phyloP scores from a whole-genome alignment of 2,113 vertebrate species.

The Malurus cyaneus region DNA sequence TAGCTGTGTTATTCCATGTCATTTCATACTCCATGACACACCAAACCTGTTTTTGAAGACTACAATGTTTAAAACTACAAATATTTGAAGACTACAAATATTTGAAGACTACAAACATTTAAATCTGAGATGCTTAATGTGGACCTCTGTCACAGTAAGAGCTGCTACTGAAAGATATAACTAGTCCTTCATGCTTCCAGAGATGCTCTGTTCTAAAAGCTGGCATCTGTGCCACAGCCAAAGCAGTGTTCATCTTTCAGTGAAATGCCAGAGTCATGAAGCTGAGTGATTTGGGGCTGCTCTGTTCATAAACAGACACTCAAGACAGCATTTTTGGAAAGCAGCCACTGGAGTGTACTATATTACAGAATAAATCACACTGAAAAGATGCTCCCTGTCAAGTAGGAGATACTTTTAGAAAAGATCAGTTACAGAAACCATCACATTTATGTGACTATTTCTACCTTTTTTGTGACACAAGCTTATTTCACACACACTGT shows the following conservation, averaged over 20 bases:
- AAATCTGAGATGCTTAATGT: neutral
- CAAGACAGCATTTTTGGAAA: slow-evolving; percentile 42
- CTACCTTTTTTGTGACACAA: slow-evolving; percentile 2
- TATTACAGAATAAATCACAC: slow-evolving; percentile 54
- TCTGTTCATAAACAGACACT: slow-evolving; percentile 3
- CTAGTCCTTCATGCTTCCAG: neutral
- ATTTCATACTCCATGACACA: neutral
- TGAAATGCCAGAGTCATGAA: neutral
- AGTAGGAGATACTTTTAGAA: slow-evolving; percentile 24
- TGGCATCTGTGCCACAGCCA: neutral
- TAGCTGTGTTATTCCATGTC: neutral
- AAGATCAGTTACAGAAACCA: slow-evolving; percentile 40
- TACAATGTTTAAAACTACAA: neutral
- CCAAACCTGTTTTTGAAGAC: neutral
- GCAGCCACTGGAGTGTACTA: slow-evolving; percentile 31
- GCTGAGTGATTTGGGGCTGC: neutral
- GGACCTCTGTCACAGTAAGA: neutral
- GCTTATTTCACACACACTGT: neutral
- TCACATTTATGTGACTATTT: slow-evolving; percentile 43
- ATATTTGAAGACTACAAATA: neutral
- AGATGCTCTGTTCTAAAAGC: neutral
- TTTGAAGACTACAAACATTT: neutral
- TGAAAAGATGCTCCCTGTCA: slow-evolving; percentile 40
- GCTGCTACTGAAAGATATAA: neutral
- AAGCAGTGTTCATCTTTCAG: neutral